Percentiles rank a stretch among this genome's conserved stretches.
Conservation (phyloP, 2,888 invertebrate genomes). For the Dryobotodes eremita region DNA sequence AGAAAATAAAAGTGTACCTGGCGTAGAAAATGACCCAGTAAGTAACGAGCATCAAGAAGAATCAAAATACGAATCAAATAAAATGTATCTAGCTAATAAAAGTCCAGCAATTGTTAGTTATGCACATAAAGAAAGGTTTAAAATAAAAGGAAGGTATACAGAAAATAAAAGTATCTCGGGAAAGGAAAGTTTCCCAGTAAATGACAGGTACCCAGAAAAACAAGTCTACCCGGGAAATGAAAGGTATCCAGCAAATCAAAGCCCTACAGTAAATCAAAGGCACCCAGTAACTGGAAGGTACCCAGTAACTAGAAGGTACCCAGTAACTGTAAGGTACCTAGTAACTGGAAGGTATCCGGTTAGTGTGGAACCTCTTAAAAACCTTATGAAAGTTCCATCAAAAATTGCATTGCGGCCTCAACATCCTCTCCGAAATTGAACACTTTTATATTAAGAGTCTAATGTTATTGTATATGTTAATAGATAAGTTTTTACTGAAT, state of each 20-base stretch:
- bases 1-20: background rate
- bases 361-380: background rate
- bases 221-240: background rate
- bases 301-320: background rate
- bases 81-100: background rate
- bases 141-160: background rate
- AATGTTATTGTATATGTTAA: background rate
- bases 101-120: background rate
- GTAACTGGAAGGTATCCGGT: background rate
- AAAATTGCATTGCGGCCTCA: background rate
- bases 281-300: background rate
- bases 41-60: background rate
- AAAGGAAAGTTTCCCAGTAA: background rate
- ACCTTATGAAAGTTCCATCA: background rate
- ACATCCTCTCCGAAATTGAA: constrained; percentile 22
- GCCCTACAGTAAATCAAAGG: too few species aligned
- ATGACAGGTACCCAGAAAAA: background rate
- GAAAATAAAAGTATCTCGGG: background rate
- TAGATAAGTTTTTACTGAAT: constrained; percentile 15
- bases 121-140: background rate
- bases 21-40: background rate
- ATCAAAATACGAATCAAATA: background rate
- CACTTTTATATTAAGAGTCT: constrained; percentile 9
- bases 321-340: background rate
- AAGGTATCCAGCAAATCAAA: background rate